Conservation (phyloP, 2,113 vertebrate genomes). For the Pelvicachromis taeniatus region DNA sequence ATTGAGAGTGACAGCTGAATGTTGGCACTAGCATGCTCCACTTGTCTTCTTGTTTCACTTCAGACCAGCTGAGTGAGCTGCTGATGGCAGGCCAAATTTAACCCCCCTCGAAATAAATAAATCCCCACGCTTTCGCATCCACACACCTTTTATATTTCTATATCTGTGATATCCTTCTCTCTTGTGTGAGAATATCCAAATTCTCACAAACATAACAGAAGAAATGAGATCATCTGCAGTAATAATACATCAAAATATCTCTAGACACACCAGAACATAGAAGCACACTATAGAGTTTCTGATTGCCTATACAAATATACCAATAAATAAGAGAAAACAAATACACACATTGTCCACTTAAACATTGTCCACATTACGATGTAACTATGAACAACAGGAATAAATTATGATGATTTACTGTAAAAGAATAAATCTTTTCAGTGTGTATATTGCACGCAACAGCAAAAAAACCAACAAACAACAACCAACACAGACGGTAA, state of each 20-base stretch:
- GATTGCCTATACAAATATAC: neutral
- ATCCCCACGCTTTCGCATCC: neutral
- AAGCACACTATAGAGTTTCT: neutral
- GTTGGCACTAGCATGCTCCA: conserved; percentile 28
- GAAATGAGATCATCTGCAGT: neutral
- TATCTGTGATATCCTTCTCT: neutral
- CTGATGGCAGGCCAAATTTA: conserved; percentile 34
- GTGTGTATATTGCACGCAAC: no score
- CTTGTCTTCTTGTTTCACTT: conserved; percentile 43
- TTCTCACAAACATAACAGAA: neutral
- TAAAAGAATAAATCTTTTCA: no score
- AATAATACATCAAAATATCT: neutral
- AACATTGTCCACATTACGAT: neutral
- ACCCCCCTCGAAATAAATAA: neutral
- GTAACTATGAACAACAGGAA: no score
- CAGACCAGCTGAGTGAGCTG: conserved; percentile 28
- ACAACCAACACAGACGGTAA: no score
- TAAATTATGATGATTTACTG: no score
- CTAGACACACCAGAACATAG: neutral
- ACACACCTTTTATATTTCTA: neutral
- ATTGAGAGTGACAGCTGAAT: conserved; percentile 56
- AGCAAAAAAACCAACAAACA: no score
- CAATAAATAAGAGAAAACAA: neutral
- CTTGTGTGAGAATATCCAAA: neutral
- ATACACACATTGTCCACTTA: neutral